Evolutionary conservation across 1,140 invertebrate genomes (phyloP), one percentile per base, ranked within the genome.

Genomic region (Colletes gigas): DNA sequence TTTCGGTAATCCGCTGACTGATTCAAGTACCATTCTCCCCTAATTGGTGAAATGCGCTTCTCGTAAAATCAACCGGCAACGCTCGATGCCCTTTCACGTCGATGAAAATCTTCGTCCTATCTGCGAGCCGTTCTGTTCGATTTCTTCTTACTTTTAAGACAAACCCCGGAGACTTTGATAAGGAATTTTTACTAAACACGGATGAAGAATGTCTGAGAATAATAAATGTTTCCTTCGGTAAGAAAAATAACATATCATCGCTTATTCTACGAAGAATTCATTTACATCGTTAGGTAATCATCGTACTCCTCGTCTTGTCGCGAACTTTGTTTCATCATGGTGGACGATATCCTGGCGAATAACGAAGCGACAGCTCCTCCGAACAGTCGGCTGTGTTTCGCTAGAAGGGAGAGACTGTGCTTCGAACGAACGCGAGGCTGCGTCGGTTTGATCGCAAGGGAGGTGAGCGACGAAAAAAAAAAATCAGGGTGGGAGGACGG

Each of bases 181-280:
- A 41, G 14, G 21, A 52, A 70, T 52, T 71, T 62, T 77, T 60
- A 39, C 10, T 5, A 8, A 60, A 77, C 65, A 19, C 75, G 44
- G 21, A 39, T 71, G 21, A 30, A 78, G 19, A 3, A 19, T 78
- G 54, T 71, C 50, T 52, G n/a, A 70, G 14, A 59, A 69, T 70
- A 70, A 57, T 47, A 70, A 77, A 47, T 6, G 39, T 59, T n/a
- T 44, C 39, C 50, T 47, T 76, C 55, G 21, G 75, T 17, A 52
- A 69, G 39, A 60, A n/a, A 19, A 19, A 12, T n/a, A 19, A 52
- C 12, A 47, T 76, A 52, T 77, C 55, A 41, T 19, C 50, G 6
- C 6, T 47, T 41, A 47, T 57, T 70, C 55, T 3, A 7, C 21
- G 44, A 47, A 19, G 15, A 14, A 9, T 41, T 50, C 30, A 1